Evolutionary conservation across 2,113 vertebrate genomes (phyloP), one percentile per base, ranked within the genome.

Genomic region (Chaetodon auriga): DNA sequence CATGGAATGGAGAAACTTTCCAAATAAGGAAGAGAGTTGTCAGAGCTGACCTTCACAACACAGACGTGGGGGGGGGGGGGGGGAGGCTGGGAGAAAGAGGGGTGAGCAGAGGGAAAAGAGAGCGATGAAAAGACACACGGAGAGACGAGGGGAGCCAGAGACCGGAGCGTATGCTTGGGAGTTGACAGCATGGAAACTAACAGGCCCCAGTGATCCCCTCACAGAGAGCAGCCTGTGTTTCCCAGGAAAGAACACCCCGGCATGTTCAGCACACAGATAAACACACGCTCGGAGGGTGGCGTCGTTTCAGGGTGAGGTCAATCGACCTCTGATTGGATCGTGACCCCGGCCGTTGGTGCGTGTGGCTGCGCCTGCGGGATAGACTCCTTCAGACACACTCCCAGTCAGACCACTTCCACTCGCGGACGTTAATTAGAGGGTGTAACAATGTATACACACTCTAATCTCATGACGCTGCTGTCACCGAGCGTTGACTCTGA

Each of bases 1-100:
- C 93, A 94, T 94, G 96, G 96, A 97, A 95, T 95, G 90, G 95
- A 93, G 95, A 96, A 94, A 90, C 93, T 93, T 87, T 95, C 97
- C 97, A 98, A 97, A 98, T 97, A 98, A 97, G 98, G 97, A 97
- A 97, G 94, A 92, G 48, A 90, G 93, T 84, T 89, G 92, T 30
- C 82, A 83, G 85, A 90, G 81, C 81, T 95, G 95, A 92, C 94
- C 95, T 97, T 96, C 96, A 96, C 91, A 95, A 95, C 95, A 95
- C 60, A 48, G 84, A 95, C 95, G 81, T 30, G 30, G 30, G 23
- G 82, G 65, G 82, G 83, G 43, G 82, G 30, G 30, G 23, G 82
- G 65, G 82, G 83, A 38, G 82, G 85, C 60, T 61, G 77, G 75
- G 30, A 54, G 70, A 75, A 25, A 49, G 57, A 80, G 70, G 61